Conservation (phyloP, 2,888 invertebrate species). For the Maniola hyperantus region DNA sequence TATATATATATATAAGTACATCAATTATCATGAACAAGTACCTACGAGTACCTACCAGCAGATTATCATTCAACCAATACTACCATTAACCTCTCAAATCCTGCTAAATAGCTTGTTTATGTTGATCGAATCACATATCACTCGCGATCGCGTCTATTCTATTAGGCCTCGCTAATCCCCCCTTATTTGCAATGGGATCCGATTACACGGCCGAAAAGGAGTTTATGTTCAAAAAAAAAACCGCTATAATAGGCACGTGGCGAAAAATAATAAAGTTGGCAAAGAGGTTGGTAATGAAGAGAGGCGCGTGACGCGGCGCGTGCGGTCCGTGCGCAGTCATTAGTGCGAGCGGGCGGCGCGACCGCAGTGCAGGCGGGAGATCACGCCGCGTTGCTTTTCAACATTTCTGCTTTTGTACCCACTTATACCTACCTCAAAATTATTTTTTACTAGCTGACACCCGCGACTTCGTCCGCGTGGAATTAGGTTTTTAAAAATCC, state of each 20-base stretch:
- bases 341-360: slow-evolving; percentile 49
- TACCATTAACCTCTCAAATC: slow-evolving; percentile 60
- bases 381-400: slow-evolving; percentile 22
- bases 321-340: slow-evolving; percentile 46
- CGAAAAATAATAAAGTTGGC: slow-evolving; percentile 75
- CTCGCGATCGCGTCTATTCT: slow-evolving; percentile 55
- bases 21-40: slow-evolving; percentile 5
- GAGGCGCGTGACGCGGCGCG: slow-evolving; percentile 60
- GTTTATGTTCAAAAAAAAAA: slow-evolving; percentile 55
- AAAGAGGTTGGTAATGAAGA: slow-evolving; percentile 70
- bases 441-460: too few species aligned
- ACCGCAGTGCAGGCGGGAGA: slow-evolving; percentile 43
- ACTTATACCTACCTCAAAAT: slow-evolving; percentile 14
- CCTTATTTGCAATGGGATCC: slow-evolving; percentile 57
- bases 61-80: slow-evolving; percentile 47
- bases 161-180: slow-evolving; percentile 51
- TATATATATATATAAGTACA: background rate
- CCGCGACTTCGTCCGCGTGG: too few species aligned
- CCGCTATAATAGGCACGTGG: slow-evolving; percentile 72
- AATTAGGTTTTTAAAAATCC: too few species aligned
- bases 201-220: slow-evolving; percentile 63
- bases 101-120: slow-evolving; percentile 70
- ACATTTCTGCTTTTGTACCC: slow-evolving; percentile 22
- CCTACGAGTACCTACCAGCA: background rate
- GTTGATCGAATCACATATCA: slow-evolving; percentile 71